Evolutionary conservation across 1,140 invertebrate genomes (phyloP), one percentile per base, ranked within the genome.

Genomic region (Coenobita brevimanus): DNA sequence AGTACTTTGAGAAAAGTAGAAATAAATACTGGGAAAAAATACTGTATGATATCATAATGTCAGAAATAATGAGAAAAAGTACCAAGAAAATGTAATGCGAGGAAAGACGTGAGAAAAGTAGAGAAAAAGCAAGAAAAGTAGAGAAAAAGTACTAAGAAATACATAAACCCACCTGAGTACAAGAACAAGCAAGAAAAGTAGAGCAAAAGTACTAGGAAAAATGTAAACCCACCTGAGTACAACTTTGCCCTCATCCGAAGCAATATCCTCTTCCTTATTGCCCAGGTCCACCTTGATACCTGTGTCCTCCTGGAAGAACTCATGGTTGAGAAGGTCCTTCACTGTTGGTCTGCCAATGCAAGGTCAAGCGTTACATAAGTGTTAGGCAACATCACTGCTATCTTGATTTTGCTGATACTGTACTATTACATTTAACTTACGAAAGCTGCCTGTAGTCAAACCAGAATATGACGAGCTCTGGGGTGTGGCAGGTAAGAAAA

Each of bases 231-330:
- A 90, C 90, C 90, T 94, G 92, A 99, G 97, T 92, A 98, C 97
- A 67, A 97, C 96, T 91, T 95, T 95, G 90, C 93, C 94, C 60
- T 92, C 91, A 78, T 93, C 93, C 21, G 92, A 92, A 94, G 93
- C 92, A 89, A 95, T 92, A 0, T 94, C 95, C 54, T 95, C 94
- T 87, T 96, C 95, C 69, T 94, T 93, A 13, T 96, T 95, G 0
- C 98, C 96, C 91, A 99, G 96, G 93, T 99, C 99, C 73, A 99
- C 94, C 93, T 97, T 98, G 71, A 98, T 94, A 6, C 97, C 98
- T 82, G 97, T 96, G 92, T 99, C 98, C 92, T 99, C 98, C 89
- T 97, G 97, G 91, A 99, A 99, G 93, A 99, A 99, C 92, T 99
- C 98, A 91, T 98, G 97, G 92, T 97, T 97, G 21, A 99, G 93